phyloP scores from a whole-genome alignment of 64 coral and sea anemone species.

The Trachythela sp. region DNA sequence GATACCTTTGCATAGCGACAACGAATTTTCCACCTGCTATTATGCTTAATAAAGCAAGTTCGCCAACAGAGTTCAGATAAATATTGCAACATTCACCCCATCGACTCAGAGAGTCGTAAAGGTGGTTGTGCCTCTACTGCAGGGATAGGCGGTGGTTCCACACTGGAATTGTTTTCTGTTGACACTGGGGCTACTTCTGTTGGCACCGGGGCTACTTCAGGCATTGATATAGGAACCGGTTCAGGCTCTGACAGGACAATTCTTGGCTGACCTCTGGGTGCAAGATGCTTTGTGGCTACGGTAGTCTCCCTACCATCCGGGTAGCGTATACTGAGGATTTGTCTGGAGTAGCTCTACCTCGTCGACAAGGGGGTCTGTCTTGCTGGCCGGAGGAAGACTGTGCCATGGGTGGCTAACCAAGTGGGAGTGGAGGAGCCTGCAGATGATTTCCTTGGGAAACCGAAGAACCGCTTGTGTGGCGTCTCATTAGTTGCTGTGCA shows the following conservation, averaged over 20 bases:
- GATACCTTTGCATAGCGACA: too few relatives aligned
- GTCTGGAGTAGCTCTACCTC: conserved; percentile 32
- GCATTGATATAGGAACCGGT: too few relatives aligned
- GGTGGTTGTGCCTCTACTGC: too few relatives aligned
- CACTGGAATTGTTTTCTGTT: too few relatives aligned
- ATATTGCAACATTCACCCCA: too few relatives aligned
- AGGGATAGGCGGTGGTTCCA: too few relatives aligned
- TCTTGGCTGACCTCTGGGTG: conserved; percentile 32
- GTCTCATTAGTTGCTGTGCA: conserved; percentile 50
- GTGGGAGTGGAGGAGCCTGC: conserved; percentile 18
- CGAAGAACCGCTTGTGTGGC: conserved; percentile 36
- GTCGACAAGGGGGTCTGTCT: conserved; percentile 37
- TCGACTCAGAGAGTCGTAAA: too few relatives aligned
- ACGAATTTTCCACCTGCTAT: too few relatives aligned
- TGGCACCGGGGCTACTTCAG: too few relatives aligned
- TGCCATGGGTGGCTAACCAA: conserved; percentile 31
- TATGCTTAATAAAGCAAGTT: too few relatives aligned
- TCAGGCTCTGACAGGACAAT: conserved; percentile 17
- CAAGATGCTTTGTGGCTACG: conserved; percentile 39
- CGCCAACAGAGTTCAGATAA: too few relatives aligned
- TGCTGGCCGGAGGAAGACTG: conserved; percentile 31
- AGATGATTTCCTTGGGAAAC: conserved; percentile 28
- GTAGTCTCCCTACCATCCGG: conserved; percentile 37
- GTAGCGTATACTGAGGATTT: conserved; percentile 40
- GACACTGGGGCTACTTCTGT: too few relatives aligned